Evolutionary conservation across 1,140 invertebrate genomes (phyloP).

Genomic region (Colletes gigas): DNA sequence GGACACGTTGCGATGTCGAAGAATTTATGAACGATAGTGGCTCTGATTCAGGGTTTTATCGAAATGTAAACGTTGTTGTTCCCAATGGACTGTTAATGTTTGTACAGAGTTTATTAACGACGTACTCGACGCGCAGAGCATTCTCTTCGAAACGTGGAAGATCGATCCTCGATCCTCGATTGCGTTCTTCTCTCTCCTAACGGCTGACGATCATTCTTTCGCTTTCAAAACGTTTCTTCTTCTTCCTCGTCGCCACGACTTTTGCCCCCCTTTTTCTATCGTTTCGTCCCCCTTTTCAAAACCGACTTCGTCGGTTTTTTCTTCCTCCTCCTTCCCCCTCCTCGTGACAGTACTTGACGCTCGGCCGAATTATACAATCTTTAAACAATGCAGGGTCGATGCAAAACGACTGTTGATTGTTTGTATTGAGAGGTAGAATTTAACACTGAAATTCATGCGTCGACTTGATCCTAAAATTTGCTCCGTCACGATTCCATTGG

Average conservation of each 20-base stretch:
- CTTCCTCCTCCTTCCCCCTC: neutral
- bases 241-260: neutral
- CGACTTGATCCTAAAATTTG: constrained; percentile 31
- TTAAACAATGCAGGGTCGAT: constrained; percentile 14
- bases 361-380: constrained; percentile 34
- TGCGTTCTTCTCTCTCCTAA: neutral
- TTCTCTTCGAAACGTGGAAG: constrained; percentile 28
- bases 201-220: neutral
- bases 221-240: neutral
- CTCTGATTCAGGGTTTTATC: constrained; percentile 14
- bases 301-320: neutral
- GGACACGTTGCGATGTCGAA: constrained; percentile 3
- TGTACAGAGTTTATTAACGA: constrained; percentile 73
- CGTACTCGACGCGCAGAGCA: constrained; percentile 57
- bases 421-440: constrained; percentile 18
- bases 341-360: constrained; percentile 1
- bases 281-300: neutral
- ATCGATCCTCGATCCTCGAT: constrained; percentile 7
- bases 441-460: constrained; percentile 3
- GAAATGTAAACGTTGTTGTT: constrained; percentile 66
- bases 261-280: neutral
- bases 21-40: constrained; percentile 15
- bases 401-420: constrained; percentile 17
- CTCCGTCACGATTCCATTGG: constrained; percentile 20
- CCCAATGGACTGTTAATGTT: constrained; percentile 71